phyloP scores from a whole-genome alignment of 2,888 invertebrate genomes.

The Congeria kusceri region DNA sequence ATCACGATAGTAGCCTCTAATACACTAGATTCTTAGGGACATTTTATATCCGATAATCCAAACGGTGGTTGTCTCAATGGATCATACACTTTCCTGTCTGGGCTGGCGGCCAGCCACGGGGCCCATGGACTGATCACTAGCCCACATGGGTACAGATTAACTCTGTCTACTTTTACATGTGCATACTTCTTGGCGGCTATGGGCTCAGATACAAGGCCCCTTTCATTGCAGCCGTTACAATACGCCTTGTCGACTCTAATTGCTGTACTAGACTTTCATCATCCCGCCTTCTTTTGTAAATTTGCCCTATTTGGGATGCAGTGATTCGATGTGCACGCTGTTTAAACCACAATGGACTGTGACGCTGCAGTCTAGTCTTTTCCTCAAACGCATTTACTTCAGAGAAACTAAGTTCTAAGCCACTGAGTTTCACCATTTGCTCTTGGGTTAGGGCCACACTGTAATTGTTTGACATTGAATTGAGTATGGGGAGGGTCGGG shows the following conservation, averaged over 20 bases:
- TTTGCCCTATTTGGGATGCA: slow-evolving; percentile 23
- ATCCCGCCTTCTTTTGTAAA: slow-evolving; percentile 16
- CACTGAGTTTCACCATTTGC: background rate
- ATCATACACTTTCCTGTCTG: slow-evolving; percentile 47
- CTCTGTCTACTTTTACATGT: background rate
- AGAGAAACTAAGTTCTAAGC: slow-evolving; percentile 3
- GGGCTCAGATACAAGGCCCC: slow-evolving; percentile 15
- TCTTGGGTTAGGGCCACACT: no score
- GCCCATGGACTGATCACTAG: slow-evolving; percentile 16
- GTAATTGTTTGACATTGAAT: background rate
- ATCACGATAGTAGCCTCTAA: slow-evolving; percentile 12
- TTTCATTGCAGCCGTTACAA: slow-evolving; percentile 22
- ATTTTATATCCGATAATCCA: slow-evolving; percentile 41
- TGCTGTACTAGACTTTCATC: background rate
- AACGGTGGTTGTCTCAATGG: slow-evolving; percentile 18
- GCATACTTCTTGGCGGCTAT: slow-evolving; percentile 26
- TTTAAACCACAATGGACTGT: slow-evolving; percentile 19
- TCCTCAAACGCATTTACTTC: no score
- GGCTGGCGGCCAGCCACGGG: slow-evolving; percentile 41
- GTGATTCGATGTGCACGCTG: slow-evolving; percentile 12
- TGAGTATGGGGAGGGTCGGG: background rate
- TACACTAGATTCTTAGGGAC: slow-evolving; percentile 28
- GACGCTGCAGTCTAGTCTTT: slow-evolving; percentile 21
- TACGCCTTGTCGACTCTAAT: slow-evolving; percentile 14
- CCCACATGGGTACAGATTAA: slow-evolving; percentile 43